Conservation (phyloP, 2,797 vertebrate species). For the Myoxocephalus aenaeus region DNA sequence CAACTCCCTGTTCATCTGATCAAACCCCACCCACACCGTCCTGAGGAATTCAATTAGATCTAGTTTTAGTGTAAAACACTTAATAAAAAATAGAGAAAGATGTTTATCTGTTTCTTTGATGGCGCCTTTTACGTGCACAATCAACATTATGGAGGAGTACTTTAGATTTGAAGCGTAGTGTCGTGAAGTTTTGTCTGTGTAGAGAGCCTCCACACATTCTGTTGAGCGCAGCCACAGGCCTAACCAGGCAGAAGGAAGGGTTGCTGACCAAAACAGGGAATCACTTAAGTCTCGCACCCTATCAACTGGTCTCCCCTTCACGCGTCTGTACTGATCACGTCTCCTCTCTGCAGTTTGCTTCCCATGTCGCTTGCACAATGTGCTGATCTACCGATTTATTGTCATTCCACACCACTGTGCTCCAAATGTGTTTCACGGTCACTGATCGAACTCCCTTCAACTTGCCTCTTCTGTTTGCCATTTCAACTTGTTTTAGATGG, state of each 20-base stretch:
- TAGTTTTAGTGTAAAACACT: background rate
- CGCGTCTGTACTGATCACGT: background rate
- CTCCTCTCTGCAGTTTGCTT: background rate
- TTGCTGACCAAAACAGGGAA: background rate
- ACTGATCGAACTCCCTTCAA: background rate
- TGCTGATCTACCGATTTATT: conserved; percentile 6
- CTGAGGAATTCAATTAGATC: no score
- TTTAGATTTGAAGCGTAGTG: background rate
- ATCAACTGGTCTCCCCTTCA: conserved; percentile 9
- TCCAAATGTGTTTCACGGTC: background rate
- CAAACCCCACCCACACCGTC: no score
- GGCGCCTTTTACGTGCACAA: background rate
- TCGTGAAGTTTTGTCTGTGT: background rate
- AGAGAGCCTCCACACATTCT: background rate
- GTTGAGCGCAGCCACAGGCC: conserved; percentile 19
- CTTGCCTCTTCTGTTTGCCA: background rate
- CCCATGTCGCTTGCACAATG: background rate
- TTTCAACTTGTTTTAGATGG: background rate
- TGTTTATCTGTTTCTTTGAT: background rate
- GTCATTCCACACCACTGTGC: conserved; percentile 18
- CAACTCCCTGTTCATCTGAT: no score
- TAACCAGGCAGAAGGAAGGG: conserved; percentile 27
- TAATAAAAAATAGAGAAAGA: background rate
- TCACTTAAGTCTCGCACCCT: background rate
- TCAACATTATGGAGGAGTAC: background rate